phyloP scores from a whole-genome alignment of 2,888 invertebrate genomes.

The Eupithecia subumbrata region DNA sequence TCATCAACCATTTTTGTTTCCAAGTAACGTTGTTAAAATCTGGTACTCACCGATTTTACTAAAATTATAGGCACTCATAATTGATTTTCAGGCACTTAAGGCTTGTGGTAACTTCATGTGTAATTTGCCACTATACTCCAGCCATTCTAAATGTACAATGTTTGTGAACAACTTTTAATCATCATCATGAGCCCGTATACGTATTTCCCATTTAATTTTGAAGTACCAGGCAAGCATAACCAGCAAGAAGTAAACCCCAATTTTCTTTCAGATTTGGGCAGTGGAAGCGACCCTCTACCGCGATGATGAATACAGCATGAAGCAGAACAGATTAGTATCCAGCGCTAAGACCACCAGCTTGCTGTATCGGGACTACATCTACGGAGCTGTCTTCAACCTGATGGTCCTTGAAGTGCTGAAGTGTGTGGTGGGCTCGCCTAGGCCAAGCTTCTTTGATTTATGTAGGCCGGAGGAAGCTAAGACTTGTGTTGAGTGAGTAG shows the following conservation, averaged over 20 bases:
- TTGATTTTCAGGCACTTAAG: too few species aligned
- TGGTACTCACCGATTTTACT: too few species aligned
- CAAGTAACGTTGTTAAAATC: too few species aligned
- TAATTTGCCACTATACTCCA: too few species aligned
- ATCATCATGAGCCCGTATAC: too few species aligned
- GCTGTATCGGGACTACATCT: conserved; percentile 86
- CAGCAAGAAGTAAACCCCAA: neutral
- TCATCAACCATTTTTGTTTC: too few species aligned
- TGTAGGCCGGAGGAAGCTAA: conserved; percentile 87
- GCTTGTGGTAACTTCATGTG: too few species aligned
- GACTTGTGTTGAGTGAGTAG: conserved; percentile 83
- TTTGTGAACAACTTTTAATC: too few species aligned
- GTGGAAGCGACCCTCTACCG: conserved; percentile 71
- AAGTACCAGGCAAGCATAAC: conserved; percentile 1
- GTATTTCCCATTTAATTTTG: neutral
- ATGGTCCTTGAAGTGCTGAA: conserved; percentile 86
- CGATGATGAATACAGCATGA: conserved; percentile 74
- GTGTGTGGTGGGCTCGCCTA: conserved; percentile 87
- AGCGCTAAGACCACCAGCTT: conserved; percentile 72
- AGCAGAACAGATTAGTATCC: conserved; percentile 68
- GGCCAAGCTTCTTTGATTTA: conserved; percentile 90
- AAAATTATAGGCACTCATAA: too few species aligned
- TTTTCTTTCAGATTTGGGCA: conserved; percentile 70
- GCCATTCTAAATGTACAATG: too few species aligned
- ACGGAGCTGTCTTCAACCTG: conserved; percentile 85